Percentiles rank a stretch among this genome's conserved stretches.
Conservation (phyloP, 37 sponge, comb jelly and placozoan genomes). For the Mnemiopsis leidyi region DNA sequence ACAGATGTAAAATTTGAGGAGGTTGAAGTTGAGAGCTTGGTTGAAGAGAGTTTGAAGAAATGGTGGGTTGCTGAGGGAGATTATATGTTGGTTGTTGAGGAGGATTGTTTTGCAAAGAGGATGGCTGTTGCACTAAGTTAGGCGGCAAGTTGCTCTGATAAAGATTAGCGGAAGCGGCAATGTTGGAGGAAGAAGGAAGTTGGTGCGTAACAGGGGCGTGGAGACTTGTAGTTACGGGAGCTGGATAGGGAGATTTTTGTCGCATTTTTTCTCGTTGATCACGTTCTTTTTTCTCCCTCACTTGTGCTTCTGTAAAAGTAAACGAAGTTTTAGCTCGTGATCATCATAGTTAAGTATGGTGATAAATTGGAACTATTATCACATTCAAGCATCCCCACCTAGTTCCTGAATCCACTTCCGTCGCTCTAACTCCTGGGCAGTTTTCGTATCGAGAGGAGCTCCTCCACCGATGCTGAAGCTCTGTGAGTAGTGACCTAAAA, state of each 20-base stretch:
- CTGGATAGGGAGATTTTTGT: background rate
- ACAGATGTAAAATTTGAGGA: background rate
- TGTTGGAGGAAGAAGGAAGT: background rate
- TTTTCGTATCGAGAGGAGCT: background rate
- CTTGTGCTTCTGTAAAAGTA: conserved; percentile 31
- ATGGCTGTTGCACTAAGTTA: background rate
- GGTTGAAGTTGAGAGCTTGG: background rate
- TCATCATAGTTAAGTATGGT: too few relatives aligned
- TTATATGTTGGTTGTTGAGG: background rate
- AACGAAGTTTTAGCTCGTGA: background rate
- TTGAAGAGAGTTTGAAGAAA: background rate
- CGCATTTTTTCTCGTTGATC: conserved; percentile 7
- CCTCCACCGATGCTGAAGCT: background rate
- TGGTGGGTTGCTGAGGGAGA: background rate
- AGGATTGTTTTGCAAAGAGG: background rate
- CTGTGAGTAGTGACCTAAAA: background rate
- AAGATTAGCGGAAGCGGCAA: background rate
- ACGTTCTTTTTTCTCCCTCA: background rate
- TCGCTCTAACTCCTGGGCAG: background rate
- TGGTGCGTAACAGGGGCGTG: background rate
- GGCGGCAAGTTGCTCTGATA: background rate
- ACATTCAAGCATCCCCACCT: background rate
- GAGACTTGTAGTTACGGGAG: background rate
- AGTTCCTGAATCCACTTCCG: conserved; percentile 37
- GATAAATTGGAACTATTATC: background rate